These are phyloP conservation scores for Pogonocherus hispidulus DNA, from an alignment of 2,888 invertebrate genomes.

Conservation along the genomic window DNA sequence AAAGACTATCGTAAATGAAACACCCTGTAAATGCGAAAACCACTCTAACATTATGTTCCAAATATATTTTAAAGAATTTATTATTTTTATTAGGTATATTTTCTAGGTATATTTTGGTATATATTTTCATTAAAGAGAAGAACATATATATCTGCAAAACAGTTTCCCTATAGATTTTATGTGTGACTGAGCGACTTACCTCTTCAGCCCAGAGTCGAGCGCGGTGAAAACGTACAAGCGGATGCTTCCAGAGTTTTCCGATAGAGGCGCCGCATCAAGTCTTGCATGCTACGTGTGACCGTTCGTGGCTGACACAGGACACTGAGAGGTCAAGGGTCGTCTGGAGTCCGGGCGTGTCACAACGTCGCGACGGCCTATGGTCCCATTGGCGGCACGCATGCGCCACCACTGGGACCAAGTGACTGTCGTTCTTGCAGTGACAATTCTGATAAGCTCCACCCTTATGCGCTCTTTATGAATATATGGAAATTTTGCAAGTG, in stretches of 20 bases:
- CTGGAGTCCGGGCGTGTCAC: conserved; percentile 68
- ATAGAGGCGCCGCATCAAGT: conserved; percentile 41
- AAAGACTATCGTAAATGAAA: too few relatives aligned
- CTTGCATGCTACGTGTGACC: conserved; percentile 45
- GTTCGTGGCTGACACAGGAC: conserved; percentile 61
- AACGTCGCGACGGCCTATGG: conserved; percentile 68
- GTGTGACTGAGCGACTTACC: conserved; percentile 20
- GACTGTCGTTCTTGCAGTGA: conserved; percentile 68
- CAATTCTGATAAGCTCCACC: conserved; percentile 66
- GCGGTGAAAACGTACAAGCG: conserved; percentile 12
- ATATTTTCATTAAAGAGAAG: neutral
- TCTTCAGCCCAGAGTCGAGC: conserved; percentile 12
- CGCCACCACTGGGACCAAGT: conserved; percentile 66
- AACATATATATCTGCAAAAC: neutral
- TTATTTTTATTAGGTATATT: too few relatives aligned
- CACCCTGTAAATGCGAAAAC: too few relatives aligned
- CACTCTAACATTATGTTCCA: too few relatives aligned
- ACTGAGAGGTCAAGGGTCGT: conserved; percentile 68
- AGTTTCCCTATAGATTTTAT: conserved; percentile 11
- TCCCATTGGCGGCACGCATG: conserved; percentile 65
- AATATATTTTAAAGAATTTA: too few relatives aligned
- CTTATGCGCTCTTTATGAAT: conserved; percentile 45
- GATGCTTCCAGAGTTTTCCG: conserved; percentile 20
- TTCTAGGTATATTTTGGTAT: neutral
- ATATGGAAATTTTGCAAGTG: conserved; percentile 14